Base-by-base conservation (phyloP, 2,113 vertebrate genomes). In the Chrysochloris asiatica region DNA sequence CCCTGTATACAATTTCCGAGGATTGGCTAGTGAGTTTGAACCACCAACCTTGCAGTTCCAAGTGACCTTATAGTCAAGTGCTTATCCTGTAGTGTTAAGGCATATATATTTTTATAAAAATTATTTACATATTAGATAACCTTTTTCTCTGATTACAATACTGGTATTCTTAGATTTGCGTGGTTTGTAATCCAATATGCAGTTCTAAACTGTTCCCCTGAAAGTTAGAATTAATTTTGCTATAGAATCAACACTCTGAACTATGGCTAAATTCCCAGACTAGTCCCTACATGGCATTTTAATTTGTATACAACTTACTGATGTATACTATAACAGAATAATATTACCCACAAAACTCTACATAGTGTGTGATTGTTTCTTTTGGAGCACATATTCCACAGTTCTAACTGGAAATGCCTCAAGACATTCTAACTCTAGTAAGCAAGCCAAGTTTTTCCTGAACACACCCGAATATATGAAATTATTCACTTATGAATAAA, bases 261-360 rank as follows among this genome's bases (percentile, higher is more conserved):
- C 24, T 10, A 8, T 8, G 72, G 38, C 84, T 67, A 21, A 24
- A 2, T 65, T 67, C 61, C 10, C 43, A 6, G 22, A 11, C 48
- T 43, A 19, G 22, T 45, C 38, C 28, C 63, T 8, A 1, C 2
- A 13, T 30, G 54, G 17, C 22, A 1, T 50, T n/a, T 76, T n/a
- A 38, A 43, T n/a, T 47, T 22, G 14, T 7, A 24, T 6, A 33
- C 0, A n/a, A 24, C 67, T 81, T 54, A 28, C 41, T 26, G 69
- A 41, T 19, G n/a, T 6, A 9, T 2, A 9, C 21, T 1, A 8
- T 50, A 19, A 16, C 30, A 33, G 30, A 4, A 7, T 3, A 45
- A 38, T 13, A 11, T 8, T 21, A 10, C 43, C 14, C 4, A 30
- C 52, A 1, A 1, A 3, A 63, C 30, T 52, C 22, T 33, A 59